These are phyloP conservation scores for Agrilus biguttatus DNA, from an alignment of 2,888 invertebrate species.

Conservation along the genomic window DNA sequence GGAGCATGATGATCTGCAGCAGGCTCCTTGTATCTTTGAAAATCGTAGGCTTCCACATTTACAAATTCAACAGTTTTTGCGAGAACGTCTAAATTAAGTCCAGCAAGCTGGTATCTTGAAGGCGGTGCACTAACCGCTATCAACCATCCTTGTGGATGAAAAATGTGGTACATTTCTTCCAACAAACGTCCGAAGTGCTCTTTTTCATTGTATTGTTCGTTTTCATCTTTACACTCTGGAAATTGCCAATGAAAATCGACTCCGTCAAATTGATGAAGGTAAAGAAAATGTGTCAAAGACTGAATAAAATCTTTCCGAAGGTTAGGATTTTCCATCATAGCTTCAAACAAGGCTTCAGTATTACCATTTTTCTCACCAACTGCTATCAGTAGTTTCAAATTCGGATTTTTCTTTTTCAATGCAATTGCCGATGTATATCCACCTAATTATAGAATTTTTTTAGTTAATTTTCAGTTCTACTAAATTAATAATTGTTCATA, in stretches of 20 bases:
- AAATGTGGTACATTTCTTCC: slow-evolving; percentile 45
- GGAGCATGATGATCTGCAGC: slow-evolving; percentile 37
- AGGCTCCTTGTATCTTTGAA: slow-evolving; percentile 32
- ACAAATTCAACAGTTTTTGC: slow-evolving; percentile 50
- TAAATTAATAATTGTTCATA: slow-evolving; percentile 18
- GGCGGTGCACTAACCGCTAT: slow-evolving; percentile 45
- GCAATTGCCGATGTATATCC: slow-evolving; percentile 58
- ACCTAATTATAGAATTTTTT: slow-evolving; percentile 31
- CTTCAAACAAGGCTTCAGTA: slow-evolving; percentile 45
- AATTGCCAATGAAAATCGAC: slow-evolving; percentile 70
- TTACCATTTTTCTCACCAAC: slow-evolving; percentile 53
- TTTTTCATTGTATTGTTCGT: slow-evolving; percentile 34
- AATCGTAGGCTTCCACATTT: slow-evolving; percentile 52
- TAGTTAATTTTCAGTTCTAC: background rate
- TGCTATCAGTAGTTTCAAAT: slow-evolving; percentile 55
- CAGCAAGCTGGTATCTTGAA: slow-evolving; percentile 46
- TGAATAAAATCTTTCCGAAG: slow-evolving; percentile 44
- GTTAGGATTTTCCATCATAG: slow-evolving; percentile 42
- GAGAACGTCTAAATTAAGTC: slow-evolving; percentile 46
- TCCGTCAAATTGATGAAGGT: slow-evolving; percentile 63
- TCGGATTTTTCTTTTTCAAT: slow-evolving; percentile 50
- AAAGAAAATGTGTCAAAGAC: slow-evolving; percentile 48
- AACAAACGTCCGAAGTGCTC: slow-evolving; percentile 26
- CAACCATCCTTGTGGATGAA: slow-evolving; percentile 38
- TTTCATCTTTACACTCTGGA: slow-evolving; percentile 39